Evolutionary conservation across 2,113 vertebrate species (phyloP), one percentile per base, ranked within the genome.

Genomic region (Ranitomeya imitator): DNA sequence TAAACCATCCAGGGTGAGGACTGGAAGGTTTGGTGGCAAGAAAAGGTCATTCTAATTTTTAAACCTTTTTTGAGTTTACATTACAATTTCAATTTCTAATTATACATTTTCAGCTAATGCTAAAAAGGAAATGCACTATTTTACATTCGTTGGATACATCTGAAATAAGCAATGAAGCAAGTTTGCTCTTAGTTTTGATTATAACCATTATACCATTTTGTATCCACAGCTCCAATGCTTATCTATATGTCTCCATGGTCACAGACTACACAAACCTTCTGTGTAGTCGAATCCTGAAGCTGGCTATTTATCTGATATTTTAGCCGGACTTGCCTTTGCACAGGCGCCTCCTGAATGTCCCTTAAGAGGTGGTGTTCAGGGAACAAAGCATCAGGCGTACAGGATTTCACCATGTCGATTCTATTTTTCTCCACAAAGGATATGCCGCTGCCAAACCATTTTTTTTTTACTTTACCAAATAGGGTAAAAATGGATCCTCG

Each of bases 1-100:
- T 84, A 84, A 84, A 71, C 82, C 63, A 23, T 71, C n/a, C 79
- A 81, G 63, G 82, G 81, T 67, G 81, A 52, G 61, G 63, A 54
- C 11, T 67, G 14, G 7, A 52, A 67, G 51, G 14, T 60, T 26
- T 21, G 59, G 61, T 63, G 21, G 63, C 16, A 55, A 31, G 26
- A 37, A 81, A 37, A 13, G 79, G 14, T 60, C 79, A 81, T 7
- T 61, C 57, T 14, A 21, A 7, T 76, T 51, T 23, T 52, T 76
- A 21, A 52, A 11, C 37, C 3, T 74, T 45, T 8, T 21, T 51
- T 18, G 18, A 76, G 18, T 76, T 52, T 76, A 19, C 9, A 21
- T 19, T 18, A 21, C 11, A 3, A 52, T 52, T 74, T 52, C 7
- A 52, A 52, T 52, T 52, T 52, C 10, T 76, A 19, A 76, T 52